Conservation (phyloP, 2,113 vertebrate species). For the Fukomys damarensis region DNA sequence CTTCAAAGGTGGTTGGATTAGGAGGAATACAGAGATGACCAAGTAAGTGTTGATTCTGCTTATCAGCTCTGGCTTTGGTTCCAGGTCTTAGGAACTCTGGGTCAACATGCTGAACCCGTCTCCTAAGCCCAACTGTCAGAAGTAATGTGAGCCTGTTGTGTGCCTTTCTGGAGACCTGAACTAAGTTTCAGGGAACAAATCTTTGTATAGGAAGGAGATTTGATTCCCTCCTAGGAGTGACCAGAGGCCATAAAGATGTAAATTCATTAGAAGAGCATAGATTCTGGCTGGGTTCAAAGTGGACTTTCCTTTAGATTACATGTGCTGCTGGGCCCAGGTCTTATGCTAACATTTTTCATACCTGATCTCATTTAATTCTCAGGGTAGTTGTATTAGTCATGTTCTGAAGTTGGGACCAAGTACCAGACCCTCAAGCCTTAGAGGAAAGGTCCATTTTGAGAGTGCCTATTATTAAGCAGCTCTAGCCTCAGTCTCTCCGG, state of each 20-base stretch:
- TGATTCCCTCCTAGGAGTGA: background rate
- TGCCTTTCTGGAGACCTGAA: background rate
- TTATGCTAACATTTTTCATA: background rate
- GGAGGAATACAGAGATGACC: background rate
- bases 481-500: background rate
- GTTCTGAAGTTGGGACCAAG: background rate
- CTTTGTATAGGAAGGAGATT: background rate
- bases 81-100: background rate
- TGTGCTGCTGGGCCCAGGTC: background rate
- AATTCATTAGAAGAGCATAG: background rate
- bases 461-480: background rate
- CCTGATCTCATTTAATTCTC: conserved; percentile 14
- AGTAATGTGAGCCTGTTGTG: background rate
- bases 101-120: background rate
- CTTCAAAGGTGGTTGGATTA: background rate
- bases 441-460: background rate
- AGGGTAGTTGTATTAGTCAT: background rate
- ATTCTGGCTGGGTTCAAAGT: background rate
- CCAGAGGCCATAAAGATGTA: background rate
- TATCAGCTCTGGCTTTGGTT: background rate
- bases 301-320: background rate
- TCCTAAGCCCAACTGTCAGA: background rate
- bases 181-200: background rate
- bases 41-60: background rate
- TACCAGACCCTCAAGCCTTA: background rate